These are phyloP conservation scores for Lutraria lutraria DNA, from an alignment of 2,888 invertebrate species.

Conservation along the genomic window DNA sequence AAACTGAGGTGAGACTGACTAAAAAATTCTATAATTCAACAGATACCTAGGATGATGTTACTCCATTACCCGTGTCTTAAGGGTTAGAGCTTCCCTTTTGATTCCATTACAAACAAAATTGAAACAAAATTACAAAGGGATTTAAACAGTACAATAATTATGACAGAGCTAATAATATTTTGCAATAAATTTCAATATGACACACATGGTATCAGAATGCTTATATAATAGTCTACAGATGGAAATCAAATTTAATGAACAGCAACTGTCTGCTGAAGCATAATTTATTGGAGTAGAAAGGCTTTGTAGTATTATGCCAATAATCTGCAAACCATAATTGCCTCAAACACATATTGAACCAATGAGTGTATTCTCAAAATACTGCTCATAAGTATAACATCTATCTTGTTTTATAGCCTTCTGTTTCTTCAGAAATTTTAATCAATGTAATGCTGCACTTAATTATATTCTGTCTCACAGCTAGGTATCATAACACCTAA, in stretches of 20 bases:
- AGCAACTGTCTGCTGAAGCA: slow-evolving; percentile 2
- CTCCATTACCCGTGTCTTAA: too few relatives aligned
- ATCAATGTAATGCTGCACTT: background rate
- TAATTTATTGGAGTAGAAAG: slow-evolving; percentile 3
- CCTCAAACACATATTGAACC: slow-evolving; percentile 10
- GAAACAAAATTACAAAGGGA: background rate
- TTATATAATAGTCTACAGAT: slow-evolving; percentile 9
- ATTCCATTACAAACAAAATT: slow-evolving; percentile 13
- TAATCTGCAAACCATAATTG: background rate
- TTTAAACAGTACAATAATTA: slow-evolving; percentile 2
- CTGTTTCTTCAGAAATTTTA: background rate
- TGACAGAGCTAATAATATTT: background rate
- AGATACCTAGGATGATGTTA: too few relatives aligned
- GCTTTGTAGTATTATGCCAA: background rate
- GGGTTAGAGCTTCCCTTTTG: too few relatives aligned
- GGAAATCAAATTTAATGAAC: background rate
- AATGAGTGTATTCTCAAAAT: background rate
- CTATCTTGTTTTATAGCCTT: background rate
- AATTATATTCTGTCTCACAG: background rate
- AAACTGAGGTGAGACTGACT: too few relatives aligned
- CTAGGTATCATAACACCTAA: background rate
- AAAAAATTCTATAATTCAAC: too few relatives aligned
- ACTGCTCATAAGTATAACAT: background rate
- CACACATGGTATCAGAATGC: slow-evolving; percentile 10
- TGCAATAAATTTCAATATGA: background rate